Percentiles rank a stretch among this genome's conserved stretches.
phyloP scores from a whole-genome alignment of 2,113 vertebrate genomes.

The Leptosomus discolor region DNA sequence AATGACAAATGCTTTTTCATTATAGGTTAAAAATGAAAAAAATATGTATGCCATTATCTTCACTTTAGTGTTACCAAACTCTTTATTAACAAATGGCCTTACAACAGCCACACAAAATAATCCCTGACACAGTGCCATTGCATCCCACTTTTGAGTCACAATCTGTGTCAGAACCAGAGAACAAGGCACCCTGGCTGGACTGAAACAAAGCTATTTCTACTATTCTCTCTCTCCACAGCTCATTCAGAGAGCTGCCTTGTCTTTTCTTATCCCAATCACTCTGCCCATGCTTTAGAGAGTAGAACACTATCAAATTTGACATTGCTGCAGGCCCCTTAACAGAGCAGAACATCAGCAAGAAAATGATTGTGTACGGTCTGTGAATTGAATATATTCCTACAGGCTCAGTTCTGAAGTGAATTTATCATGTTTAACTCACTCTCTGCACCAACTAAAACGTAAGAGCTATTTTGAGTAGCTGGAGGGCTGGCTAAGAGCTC shows the following conservation, averaged over 20 bases:
- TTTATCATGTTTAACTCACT: conserved; percentile 23
- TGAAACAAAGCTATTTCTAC: background rate
- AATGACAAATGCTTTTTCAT: background rate
- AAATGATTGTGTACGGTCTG: background rate
- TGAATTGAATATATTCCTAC: conserved; percentile 9
- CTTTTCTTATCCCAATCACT: background rate
- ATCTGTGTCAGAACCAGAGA: background rate
- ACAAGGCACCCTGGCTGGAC: background rate
- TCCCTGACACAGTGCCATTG: background rate
- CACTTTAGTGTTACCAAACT: background rate
- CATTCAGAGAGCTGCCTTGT: background rate
- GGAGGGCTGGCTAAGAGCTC: background rate
- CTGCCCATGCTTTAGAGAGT: background rate
- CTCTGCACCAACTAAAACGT: background rate
- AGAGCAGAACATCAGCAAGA: conserved; percentile 35
- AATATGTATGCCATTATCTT: background rate
- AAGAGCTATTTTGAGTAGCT: background rate
- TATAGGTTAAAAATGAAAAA: background rate
- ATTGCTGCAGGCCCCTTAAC: conserved; percentile 15
- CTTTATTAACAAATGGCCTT: background rate
- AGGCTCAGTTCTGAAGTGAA: conserved; percentile 30
- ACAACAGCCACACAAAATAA: background rate
- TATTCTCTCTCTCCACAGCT: background rate
- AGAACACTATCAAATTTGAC: conserved; percentile 34
- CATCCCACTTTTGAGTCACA: background rate